phyloP scores from a whole-genome alignment of 2,797 vertebrate genomes.

The Sus cebifrons region DNA sequence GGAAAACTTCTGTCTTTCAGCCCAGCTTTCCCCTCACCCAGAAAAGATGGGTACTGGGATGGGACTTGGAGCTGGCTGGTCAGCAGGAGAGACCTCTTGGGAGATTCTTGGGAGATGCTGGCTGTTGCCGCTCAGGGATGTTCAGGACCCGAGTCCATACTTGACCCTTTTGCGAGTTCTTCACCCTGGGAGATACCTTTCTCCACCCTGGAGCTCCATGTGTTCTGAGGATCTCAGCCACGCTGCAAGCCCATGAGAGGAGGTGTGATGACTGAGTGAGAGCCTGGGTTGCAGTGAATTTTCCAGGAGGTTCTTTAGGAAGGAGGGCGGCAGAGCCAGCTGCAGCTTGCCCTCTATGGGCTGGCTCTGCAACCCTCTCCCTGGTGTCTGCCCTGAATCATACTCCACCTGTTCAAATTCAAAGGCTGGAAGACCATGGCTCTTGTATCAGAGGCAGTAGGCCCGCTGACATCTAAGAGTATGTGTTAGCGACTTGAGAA shows the following conservation, averaged over 20 bases:
- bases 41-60: not conserved
- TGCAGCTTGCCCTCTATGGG: accelerated
- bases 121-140: no score
- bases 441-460: not conserved
- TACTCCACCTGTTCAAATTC: not conserved
- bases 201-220: not conserved
- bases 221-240: not conserved
- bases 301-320: not conserved
- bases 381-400: not conserved
- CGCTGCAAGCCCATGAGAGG: accelerated
- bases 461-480: not conserved
- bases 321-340: not conserved
- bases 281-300: not conserved
- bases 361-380: no score
- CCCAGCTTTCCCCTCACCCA: not conserved
- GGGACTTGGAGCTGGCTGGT: not conserved
- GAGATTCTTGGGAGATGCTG: not conserved
- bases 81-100: not conserved
- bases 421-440: not conserved
- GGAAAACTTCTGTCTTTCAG: not conserved
- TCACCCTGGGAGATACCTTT: not conserved
- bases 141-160: not conserved
- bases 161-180: not conserved
- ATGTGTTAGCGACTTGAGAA: not conserved
- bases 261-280: no score